phyloP scores from a whole-genome alignment of 2,888 invertebrate genomes.

The Phalangium opilio region DNA sequence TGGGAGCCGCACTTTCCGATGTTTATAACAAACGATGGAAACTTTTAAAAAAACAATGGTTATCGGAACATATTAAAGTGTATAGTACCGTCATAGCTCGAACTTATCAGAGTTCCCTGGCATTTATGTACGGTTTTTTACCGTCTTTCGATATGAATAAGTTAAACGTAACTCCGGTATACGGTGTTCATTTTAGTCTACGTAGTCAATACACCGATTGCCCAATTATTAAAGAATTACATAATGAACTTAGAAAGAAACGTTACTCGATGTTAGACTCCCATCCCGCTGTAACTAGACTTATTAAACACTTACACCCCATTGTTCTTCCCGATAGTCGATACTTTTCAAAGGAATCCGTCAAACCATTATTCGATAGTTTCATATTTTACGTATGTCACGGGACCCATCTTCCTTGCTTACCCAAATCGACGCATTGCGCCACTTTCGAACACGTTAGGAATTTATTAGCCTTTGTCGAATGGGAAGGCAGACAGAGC shows the following conservation, averaged over 20 bases:
- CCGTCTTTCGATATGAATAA: conserved; percentile 48
- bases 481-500: conserved; percentile 57
- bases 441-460: conserved; percentile 56
- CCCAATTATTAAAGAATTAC: conserved; percentile 46
- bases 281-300: conserved; percentile 54
- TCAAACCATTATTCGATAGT: conserved; percentile 60
- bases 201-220: conserved; percentile 57
- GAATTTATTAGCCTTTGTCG: conserved; percentile 61
- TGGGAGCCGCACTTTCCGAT: conserved; percentile 47
- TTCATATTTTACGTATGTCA: conserved; percentile 73
- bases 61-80: conserved; percentile 37
- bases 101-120: conserved; percentile 78
- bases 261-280: conserved; percentile 49
- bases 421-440: conserved; percentile 22
- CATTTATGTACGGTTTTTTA: conserved; percentile 55
- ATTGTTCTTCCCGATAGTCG: conserved; percentile 13
- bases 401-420: conserved; percentile 60
- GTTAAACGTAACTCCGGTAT: conserved; percentile 53
- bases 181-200: conserved; percentile 70
- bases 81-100: conserved; percentile 71
- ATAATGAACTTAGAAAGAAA: conserved; percentile 37
- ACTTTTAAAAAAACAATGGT: conserved; percentile 26
- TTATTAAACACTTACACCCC: conserved; percentile 38
- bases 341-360: conserved; percentile 25
- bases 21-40: conserved; percentile 28